Evolutionary conservation across 2,888 invertebrate species (phyloP).

Genomic region (Leptopterna dolabrata): DNA sequence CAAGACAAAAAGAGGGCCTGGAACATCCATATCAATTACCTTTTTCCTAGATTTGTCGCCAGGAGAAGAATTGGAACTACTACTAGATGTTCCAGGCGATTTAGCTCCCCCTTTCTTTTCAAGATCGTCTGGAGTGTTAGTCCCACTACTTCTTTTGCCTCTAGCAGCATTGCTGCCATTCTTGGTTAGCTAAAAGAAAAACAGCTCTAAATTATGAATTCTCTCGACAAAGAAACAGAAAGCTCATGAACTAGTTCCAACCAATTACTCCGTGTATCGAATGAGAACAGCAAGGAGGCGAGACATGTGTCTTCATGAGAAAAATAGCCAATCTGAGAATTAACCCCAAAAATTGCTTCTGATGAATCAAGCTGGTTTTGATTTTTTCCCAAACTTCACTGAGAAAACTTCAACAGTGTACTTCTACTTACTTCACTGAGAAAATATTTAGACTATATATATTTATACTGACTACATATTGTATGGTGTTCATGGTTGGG

Average conservation of each 20-base stretch:
- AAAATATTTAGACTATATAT: no score
- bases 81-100: conserved; percentile 66
- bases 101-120: conserved; percentile 66
- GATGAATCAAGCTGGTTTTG: no score
- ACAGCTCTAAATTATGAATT: conserved; percentile 1
- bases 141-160: conserved; percentile 65
- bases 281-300: neutral
- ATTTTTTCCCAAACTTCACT: no score
- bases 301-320: neutral
- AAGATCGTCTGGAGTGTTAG: conserved; percentile 66
- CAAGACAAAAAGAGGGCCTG: neutral
- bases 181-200: conserved; percentile 62
- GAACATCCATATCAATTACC: conserved; percentile 56
- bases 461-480: no score
- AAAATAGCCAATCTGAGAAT: no score
- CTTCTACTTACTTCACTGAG: no score
- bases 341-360: no score
- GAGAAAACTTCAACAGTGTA: no score
- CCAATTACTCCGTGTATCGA: neutral
- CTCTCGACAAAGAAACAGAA: conserved; percentile 1
- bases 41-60: conserved; percentile 67
- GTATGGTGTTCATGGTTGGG: neutral
- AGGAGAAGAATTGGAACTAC: conserved; percentile 65
- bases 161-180: conserved; percentile 62
- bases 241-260: neutral